Evolutionary conservation across 2,888 invertebrate genomes (phyloP), one percentile per base, ranked within the genome.

Genomic region (Carcina quercana): DNA sequence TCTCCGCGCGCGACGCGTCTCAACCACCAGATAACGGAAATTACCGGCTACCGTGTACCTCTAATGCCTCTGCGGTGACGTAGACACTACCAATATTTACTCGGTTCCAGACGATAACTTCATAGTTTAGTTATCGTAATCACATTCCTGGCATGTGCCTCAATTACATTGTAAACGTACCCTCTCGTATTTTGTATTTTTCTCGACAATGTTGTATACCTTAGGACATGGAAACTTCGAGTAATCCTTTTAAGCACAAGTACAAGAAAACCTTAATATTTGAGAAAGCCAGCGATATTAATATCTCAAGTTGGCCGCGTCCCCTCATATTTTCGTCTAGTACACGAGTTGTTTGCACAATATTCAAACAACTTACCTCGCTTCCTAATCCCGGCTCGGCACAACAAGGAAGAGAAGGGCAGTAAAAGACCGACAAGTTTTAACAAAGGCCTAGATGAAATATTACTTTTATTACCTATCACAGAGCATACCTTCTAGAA

Each of bases 1-100:
- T n/a, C n/a, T n/a, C n/a, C n/a, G n/a, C n/a, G 17, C 17, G 17
- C 17, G 17, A 17, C 17, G 49, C 47, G 43, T 34, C 37, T 38
- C 49, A 50, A 42, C 53, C 50, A 54, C 49, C 59, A 63, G 70
- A 69, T 71, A 68, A 63, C 73, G 71, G 70, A 71, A 69, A 72
- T 71, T 66, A 68, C 69, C 54, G 59, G 55, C 62, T 59, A 49
- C 42, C 45, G 46, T 45, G 50, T 49, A 52, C 43, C 45, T 45
- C 40, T 30, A 41, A 46, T 43, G 45, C 43, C 41, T 49, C 40
- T 40, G 32, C 27, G 29, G n/a, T n/a, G n/a, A n/a, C n/a, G n/a
- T n/a, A n/a, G n/a, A n/a, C n/a, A n/a, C n/a, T n/a, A n/a, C n/a
- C n/a, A n/a, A n/a, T n/a, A n/a, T n/a, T n/a, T n/a, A n/a, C n/a